Evolutionary conservation across 2,888 invertebrate genomes (phyloP), one percentile per base, ranked within the genome.

Genomic region (Parochlus steinenii): DNA sequence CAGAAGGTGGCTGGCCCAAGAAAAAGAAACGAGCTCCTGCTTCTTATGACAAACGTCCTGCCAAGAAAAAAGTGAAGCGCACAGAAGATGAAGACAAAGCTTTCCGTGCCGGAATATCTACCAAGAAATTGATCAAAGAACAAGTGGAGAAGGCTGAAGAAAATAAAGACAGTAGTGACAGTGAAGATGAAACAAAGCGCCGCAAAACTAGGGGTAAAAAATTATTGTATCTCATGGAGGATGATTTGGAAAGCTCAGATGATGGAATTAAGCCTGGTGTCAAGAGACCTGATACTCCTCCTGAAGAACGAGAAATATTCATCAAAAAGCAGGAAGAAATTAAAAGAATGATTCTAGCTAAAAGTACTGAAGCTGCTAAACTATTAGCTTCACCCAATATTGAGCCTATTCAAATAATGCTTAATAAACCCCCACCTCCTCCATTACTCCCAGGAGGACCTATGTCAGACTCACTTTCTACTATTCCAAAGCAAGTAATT

Each of bases 81-180:
- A 35, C 50, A 4, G 52, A 53, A 29, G 54, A 55, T 33, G 49
- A 53, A 37, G 50, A 50, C 6, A 61, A 58, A 44, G 50, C 58
- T 30, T 63, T 31, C 33, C 18, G 46, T 41, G 39, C 35, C 74
- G 17, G 80, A 79, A 48, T 78, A 76, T 51, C 48, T 47, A 62
- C 52, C 40, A 58, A 58, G 41, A 58, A 56, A 24, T 45, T 56
- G 26, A 51, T 55, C 35, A 62, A 59, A 25, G 61, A 63, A 7
- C 58, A 56, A 31, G 63, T 65, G 40, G 64, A 58, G 46, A 65
- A 60, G 47, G 65, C 56, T 51, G 59, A 55, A 36, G 62, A 56
- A 40, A 65, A 57, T 51, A 65, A 51, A 46, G 65, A 55, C 50
- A 47, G 44, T 8, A 31, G 24, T 26, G 28, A 45, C 43, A 20